phyloP scores from a whole-genome alignment of 2,797 vertebrate species.

The Zonotrichia albicollis region DNA sequence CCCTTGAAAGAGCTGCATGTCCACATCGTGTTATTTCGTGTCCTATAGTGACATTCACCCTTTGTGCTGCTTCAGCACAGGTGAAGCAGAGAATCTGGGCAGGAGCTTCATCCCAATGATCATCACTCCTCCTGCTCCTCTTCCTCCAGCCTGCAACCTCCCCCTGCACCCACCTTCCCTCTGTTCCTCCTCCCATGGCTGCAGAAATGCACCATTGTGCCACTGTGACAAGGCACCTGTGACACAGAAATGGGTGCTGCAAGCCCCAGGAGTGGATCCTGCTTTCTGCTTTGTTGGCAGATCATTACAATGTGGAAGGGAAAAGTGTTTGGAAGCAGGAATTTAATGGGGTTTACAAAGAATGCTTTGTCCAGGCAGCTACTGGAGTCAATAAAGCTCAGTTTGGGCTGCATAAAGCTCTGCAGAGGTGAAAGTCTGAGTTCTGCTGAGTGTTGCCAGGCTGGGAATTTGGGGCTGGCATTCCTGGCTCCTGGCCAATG shows the following conservation, averaged over 20 bases:
- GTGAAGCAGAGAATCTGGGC: not conserved
- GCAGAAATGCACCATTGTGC: not conserved
- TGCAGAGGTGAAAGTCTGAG: not conserved
- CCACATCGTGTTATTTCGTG: too few species aligned
- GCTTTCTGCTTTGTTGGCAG: not conserved
- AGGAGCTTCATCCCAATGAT: not conserved
- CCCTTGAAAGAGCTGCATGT: too few species aligned
- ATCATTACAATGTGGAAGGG: conserved; percentile 13
- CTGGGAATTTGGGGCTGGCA: not conserved
- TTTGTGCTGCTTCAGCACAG: not conserved
- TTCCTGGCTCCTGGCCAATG: not conserved
- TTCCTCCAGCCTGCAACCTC: not conserved
- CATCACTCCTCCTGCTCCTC: not conserved
- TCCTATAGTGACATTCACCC: not conserved
- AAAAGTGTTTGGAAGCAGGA: conserved; percentile 14
- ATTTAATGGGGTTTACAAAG: conserved; percentile 25
- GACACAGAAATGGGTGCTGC: not conserved
- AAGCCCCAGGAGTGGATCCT: not conserved
- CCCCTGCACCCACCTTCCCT: not conserved
- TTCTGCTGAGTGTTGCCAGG: not conserved
- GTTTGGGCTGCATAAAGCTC: not conserved
- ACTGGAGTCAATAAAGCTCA: conserved; percentile 6
- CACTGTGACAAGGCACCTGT: not conserved
- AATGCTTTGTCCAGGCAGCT: conserved; percentile 30
- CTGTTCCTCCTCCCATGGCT: not conserved